These are phyloP conservation scores for Bos javanicus DNA, from an alignment of 2,113 vertebrate species.

Conservation along the genomic window DNA sequence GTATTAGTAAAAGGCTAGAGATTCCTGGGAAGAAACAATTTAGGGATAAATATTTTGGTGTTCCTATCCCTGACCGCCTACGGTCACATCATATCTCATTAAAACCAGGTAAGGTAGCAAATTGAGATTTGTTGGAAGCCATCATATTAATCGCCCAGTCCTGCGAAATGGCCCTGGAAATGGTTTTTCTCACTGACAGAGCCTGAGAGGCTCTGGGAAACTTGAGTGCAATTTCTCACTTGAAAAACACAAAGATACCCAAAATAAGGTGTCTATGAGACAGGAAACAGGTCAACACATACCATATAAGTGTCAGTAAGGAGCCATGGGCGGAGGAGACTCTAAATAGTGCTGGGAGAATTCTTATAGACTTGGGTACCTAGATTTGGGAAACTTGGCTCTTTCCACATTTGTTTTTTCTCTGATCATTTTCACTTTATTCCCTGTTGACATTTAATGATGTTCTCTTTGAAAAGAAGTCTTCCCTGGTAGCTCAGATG, in stretches of 20 bases:
- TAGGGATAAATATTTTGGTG: background rate
- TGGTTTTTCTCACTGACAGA: background rate
- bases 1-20: background rate
- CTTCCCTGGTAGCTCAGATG: background rate
- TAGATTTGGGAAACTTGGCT: background rate
- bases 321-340: fast-evolving
- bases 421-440: background rate
- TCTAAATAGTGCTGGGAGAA: background rate
- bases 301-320: background rate
- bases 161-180: background rate
- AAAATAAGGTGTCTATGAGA: background rate
- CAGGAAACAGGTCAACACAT: background rate
- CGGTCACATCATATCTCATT: background rate
- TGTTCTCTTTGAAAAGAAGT: background rate
- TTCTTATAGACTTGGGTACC: background rate
- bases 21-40: background rate
- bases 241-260: background rate
- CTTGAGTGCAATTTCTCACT: background rate
- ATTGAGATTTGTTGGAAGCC: background rate
- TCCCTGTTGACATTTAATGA: background rate
- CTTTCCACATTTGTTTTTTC: background rate
- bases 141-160: background rate
- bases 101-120: background rate
- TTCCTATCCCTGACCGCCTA: background rate
- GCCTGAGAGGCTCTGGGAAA: background rate